Base-by-base conservation (phyloP, 2,113 vertebrate genomes). In the Excalfactoria chinensis region DNA sequence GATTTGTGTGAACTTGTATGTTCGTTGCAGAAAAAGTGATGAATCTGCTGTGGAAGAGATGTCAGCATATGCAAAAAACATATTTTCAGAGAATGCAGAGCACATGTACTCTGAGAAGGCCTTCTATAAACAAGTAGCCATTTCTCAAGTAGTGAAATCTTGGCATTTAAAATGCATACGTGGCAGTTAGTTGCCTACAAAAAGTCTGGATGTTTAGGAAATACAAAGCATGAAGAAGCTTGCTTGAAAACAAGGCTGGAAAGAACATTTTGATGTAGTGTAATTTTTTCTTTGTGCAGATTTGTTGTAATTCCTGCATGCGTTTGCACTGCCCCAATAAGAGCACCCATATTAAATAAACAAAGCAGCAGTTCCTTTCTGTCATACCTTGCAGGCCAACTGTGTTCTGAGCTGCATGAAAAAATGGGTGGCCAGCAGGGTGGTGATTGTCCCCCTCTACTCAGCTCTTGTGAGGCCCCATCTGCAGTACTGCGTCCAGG, bases 21-120 rank as follows among this genome's bases (percentile, higher is more conserved):
- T 93, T 90, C 93, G 82, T 96, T 94, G 73, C 92, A 93, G 88
- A 84, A 90, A 90, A 90, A 86, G 73, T 95, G 90, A 95, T 93
- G 86, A 93, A 93, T 77, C 79, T 91, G 60, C 86, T 77, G 43
- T 78, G 83, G 43, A 96, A 79, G 69, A 95, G 69, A 68, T 58
- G 67, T 51, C 85, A 89, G 64, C 83, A 84, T 43, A n/a, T 86
- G 37, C 19, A 63, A 63, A 73, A 53, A 83, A 48, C 15, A 4
- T 63, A 16, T 64, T 88, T 80, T 74, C 86, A 60, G 91, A 86
- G 87, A 90, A 56, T 32, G 56, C 56, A 63, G 69, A 86, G 30
- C 22, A 79, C 35, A 51, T 80, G 44, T 86, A 28, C 30, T 62
- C 59, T 43, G 71, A 76, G 28, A 67, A 90, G 25, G 13, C 17